Evolutionary conservation across 2,888 invertebrate species (phyloP), one percentile per base, ranked within the genome.

Genomic region (Campoplex capitator): DNA sequence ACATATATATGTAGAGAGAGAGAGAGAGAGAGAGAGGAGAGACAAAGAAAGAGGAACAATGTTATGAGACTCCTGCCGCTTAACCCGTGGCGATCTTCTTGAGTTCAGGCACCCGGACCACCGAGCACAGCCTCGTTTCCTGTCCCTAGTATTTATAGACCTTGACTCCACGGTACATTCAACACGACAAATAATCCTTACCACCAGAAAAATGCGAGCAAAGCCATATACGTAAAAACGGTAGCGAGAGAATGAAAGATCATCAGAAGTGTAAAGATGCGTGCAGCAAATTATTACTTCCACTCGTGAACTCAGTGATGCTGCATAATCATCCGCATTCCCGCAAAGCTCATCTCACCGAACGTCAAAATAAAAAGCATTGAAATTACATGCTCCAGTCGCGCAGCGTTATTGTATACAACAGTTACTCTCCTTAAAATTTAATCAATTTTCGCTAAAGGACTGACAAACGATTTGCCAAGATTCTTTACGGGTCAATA

Each of bases 131-230:
- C 77, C 76, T 77, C 84, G 81, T 84, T 84, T 86, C 86, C 81
- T 84, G 77, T 70, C 84, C 81, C 80, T 83, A 23, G 80, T 80
- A 81, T 81, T 84, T 84, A 81, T 81, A 84, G 77, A 81, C 73
- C 68, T 51, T 51, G 38, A 42, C 56, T 56, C 38, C 23, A 28
- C 45, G 67, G 45, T 77, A 68, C 68, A 74, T 84, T 65, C 70
- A 13, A n/a, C 70, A 80, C 23, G 84, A 74, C 83, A 73, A 85
- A 83, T 82, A 68, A 79, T 83, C 79, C 70, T 83, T 70, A 75
- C 48, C 48, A 62, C 35, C 58, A 68, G 38, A 28, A 68, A 70
- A 54, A 42, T 48, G 2, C 68, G 68, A 54, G 78, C 56, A 35
- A 75, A 48, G 23, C 38, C 42, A 8, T 28, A 35, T 35, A 38